Evolutionary conservation across 1,140 invertebrate genomes (phyloP).

Genomic region (Pygmarrhopalites habei): DNA sequence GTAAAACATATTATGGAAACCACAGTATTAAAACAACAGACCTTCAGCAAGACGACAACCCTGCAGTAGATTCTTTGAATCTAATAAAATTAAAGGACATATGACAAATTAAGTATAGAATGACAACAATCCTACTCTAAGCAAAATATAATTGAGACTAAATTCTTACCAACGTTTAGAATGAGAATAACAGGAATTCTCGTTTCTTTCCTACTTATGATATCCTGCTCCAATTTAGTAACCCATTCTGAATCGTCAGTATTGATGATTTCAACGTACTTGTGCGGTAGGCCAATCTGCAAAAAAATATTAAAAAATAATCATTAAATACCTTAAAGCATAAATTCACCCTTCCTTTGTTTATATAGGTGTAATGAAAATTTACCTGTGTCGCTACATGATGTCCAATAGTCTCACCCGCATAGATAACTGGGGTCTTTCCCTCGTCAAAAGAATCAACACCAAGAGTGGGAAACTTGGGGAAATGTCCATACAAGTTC

Average conservation of each 20-base stretch:
- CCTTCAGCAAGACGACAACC: too few relatives aligned
- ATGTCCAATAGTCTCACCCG: slow-evolving; percentile 30
- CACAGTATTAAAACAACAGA: too few relatives aligned
- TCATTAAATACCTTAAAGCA: background rate
- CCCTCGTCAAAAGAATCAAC: slow-evolving; percentile 27
- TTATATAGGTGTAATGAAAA: background rate
- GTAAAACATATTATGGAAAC: too few relatives aligned
- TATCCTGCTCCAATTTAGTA: slow-evolving; percentile 19
- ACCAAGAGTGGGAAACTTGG: slow-evolving; percentile 23
- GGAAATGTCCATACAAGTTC: slow-evolving; percentile 26
- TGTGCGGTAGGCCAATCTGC: slow-evolving; percentile 31
- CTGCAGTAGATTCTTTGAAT: background rate
- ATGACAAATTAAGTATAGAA: too few relatives aligned
- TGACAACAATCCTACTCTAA: too few relatives aligned
- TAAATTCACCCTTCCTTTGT: background rate
- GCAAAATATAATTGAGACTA: too few relatives aligned
- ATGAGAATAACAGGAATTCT: slow-evolving; percentile 26
- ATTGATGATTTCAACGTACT: slow-evolving; percentile 23
- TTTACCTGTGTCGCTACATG: slow-evolving; percentile 24
- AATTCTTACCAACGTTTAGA: slow-evolving; percentile 25
- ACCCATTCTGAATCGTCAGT: slow-evolving; percentile 27
- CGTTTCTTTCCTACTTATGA: slow-evolving; percentile 20
- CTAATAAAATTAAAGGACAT: too few relatives aligned
- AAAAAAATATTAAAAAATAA: slow-evolving; percentile 2
- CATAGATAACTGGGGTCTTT: slow-evolving; percentile 31